Conservation (phyloP, 2,797 vertebrate genomes). For the Leptoclinus maculatus region DNA sequence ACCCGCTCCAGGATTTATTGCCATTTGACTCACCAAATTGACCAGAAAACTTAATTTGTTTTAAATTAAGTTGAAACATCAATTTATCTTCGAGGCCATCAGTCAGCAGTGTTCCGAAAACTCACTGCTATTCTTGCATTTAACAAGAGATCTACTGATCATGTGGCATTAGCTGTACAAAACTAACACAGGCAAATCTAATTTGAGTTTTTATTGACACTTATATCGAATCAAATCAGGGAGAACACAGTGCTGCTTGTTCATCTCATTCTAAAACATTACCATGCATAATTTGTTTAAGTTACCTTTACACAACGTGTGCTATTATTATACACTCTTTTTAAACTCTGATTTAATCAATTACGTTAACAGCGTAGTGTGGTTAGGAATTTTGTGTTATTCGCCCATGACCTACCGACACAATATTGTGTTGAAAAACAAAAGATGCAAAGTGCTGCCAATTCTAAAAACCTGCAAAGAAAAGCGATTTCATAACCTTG, state of each 20-base stretch:
- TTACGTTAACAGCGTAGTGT: conserved; percentile 19
- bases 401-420: conserved; percentile 44
- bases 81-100: not conserved
- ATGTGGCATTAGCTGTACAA: conserved; percentile 7
- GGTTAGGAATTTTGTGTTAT: conserved; percentile 44
- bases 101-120: conserved; percentile 17
- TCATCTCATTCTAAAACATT: conserved; percentile 32
- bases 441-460: conserved; percentile 48
- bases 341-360: not conserved
- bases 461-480: conserved; percentile 58
- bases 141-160: conserved; percentile 8
- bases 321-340: not conserved
- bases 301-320: conserved; percentile 31
- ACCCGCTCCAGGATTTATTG: not conserved
- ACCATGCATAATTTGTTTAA: conserved; percentile 23
- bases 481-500: conserved; percentile 54
- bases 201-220: conserved; percentile 45
- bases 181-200: conserved; percentile 31
- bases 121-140: not conserved
- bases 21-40: conserved; percentile 24
- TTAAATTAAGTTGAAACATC: conserved; percentile 6
- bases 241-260: conserved; percentile 2
- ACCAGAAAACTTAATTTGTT: conserved; percentile 35
- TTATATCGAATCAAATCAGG: conserved; percentile 39
- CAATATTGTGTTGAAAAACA: conserved; percentile 54